Evolutionary conservation across 2,113 vertebrate species (phyloP).

Genomic region (Macquaria ambigua): DNA sequence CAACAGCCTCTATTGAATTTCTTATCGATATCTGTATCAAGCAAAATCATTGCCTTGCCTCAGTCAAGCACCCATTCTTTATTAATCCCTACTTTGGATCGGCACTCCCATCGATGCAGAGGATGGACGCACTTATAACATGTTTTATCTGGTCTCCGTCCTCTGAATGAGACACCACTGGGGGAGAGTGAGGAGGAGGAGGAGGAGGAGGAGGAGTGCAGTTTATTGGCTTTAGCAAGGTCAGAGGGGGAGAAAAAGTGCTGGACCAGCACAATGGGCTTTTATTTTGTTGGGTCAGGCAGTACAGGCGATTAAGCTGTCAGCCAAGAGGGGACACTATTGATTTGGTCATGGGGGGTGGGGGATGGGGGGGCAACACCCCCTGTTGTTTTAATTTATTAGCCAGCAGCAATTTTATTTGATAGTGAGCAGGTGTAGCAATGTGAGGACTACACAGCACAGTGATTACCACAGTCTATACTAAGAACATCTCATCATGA

Average conservation of each 20-base stretch:
- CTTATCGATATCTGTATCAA: constrained; percentile 72
- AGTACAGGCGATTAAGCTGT: constrained; percentile 77
- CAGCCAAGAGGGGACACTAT: constrained; percentile 75
- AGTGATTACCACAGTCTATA: constrained; percentile 40
- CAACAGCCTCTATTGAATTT: constrained; percentile 63
- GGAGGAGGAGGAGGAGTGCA: constrained; percentile 22
- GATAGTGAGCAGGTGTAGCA: constrained; percentile 57
- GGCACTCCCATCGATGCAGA: constrained; percentile 55
- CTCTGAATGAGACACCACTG: constrained; percentile 60
- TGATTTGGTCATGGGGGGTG: constrained; percentile 65
- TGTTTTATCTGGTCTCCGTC: constrained; percentile 63
- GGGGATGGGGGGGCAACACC: constrained; percentile 2
- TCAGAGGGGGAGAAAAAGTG: constrained; percentile 73
- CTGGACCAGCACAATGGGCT: constrained; percentile 70
- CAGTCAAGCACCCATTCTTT: constrained; percentile 51
- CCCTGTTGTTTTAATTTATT: constrained; percentile 78
- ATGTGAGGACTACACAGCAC: constrained; percentile 10
- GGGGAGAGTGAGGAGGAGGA: constrained; percentile 2
- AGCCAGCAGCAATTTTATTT: constrained; percentile 66
- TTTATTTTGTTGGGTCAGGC: constrained; percentile 81
- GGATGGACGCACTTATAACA: constrained; percentile 66
- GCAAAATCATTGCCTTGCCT: constrained; percentile 58
- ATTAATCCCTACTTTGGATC: constrained; percentile 61
- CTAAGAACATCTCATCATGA: constrained; percentile 45
- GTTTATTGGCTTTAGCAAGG: constrained; percentile 81